phyloP scores from a whole-genome alignment of 2,113 vertebrate genomes.

The Perca flavescens region DNA sequence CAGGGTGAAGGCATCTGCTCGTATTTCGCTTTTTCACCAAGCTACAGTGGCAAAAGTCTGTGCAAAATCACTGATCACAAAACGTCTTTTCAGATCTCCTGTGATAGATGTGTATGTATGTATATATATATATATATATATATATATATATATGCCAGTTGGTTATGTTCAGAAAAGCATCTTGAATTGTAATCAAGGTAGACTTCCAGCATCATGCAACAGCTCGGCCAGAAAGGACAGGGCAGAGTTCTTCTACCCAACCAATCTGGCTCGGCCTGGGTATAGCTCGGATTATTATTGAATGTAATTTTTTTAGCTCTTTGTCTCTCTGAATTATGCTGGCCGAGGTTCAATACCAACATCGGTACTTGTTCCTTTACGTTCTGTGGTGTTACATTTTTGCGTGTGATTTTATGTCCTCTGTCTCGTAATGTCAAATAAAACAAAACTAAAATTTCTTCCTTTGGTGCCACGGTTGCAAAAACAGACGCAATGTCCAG shows the following conservation, averaged over 20 bases:
- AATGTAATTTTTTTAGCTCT: not conserved
- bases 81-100: not conserved
- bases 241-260: not conserved
- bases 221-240: not conserved
- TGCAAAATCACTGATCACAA: not conserved
- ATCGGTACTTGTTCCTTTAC: not conserved
- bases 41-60: not conserved
- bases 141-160: not conserved
- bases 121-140: too few relatives aligned
- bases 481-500: not conserved
- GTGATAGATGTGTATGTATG: not conserved
- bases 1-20: conserved; percentile 54
- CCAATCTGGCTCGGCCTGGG: not conserved
- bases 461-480: not conserved
- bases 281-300: not conserved
- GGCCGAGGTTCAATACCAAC: not conserved
- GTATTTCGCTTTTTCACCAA: not conserved
- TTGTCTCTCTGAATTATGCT: not conserved
- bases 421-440: not conserved
- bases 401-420: not conserved
- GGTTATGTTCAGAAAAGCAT: not conserved
- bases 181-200: not conserved
- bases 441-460: not conserved
- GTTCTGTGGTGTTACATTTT: not conserved
- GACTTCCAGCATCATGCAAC: not conserved